These are phyloP conservation scores for Carassius auratus DNA, from an alignment of 2,113 vertebrate genomes.

Conservation along the genomic window DNA sequence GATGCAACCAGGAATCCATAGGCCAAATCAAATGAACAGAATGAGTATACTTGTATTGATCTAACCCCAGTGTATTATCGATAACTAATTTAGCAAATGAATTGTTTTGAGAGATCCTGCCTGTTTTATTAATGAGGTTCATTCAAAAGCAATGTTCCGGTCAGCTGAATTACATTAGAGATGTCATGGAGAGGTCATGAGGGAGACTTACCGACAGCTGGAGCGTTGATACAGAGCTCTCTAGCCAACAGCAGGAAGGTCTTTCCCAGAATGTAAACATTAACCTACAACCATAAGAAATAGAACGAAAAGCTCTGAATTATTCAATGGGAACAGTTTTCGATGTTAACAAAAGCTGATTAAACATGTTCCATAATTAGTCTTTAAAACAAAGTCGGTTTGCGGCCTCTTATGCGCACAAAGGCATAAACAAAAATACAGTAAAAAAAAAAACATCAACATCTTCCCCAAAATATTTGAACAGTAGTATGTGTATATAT, in stretches of 20 bases:
- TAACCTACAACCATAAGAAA: conserved; percentile 78
- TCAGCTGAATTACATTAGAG: neutral
- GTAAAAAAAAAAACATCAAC: no score
- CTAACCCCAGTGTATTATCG: conserved; percentile 5
- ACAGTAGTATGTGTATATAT: no score
- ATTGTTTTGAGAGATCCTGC: conserved; percentile 6
- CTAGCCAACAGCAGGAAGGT: conserved; percentile 93
- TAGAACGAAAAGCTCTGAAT: neutral
- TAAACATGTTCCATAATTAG: no score
- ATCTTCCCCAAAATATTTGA: no score
- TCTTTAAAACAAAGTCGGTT: no score
- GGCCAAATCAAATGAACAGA: conserved; percentile 2
- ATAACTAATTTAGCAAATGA: conserved; percentile 30
- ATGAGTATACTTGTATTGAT: conserved; percentile 4
- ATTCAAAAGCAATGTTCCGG: conserved; percentile 5
- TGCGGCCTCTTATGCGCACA: no score
- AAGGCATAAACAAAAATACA: no score
- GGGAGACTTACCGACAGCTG: conserved; percentile 86
- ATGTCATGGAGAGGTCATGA: conserved; percentile 25
- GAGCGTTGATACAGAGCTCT: conserved; percentile 96
- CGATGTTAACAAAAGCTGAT: no score
- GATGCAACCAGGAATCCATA: conserved; percentile 5
- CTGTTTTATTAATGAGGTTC: conserved; percentile 31
- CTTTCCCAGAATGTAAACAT: conserved; percentile 96
- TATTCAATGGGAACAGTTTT: no score